Conservation (phyloP, 2,797 vertebrate species). For the Chromis chromis region DNA sequence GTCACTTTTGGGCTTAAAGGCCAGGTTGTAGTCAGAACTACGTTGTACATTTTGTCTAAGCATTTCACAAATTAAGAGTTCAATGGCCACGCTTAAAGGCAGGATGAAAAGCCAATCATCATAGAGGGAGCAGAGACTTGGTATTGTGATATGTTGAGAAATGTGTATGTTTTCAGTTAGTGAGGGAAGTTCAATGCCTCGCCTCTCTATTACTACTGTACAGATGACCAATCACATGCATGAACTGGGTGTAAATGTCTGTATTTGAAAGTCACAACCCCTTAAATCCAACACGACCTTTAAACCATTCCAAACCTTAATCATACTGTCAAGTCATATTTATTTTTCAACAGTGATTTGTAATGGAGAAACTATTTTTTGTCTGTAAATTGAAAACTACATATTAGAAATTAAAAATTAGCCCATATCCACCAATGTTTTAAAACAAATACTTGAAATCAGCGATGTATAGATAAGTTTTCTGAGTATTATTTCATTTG, state of each 20-base stretch:
- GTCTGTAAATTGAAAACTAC: neutral
- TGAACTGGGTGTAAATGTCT: neutral
- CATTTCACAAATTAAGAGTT: neutral
- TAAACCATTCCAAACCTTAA: neutral
- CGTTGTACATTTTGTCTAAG: neutral
- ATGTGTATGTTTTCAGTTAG: neutral
- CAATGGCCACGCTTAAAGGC: neutral
- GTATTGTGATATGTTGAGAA: too few relatives aligned
- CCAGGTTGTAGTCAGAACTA: neutral
- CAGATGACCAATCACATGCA: neutral
- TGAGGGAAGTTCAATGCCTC: neutral
- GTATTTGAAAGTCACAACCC: too few relatives aligned
- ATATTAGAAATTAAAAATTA: too few relatives aligned
- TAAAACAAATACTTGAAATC: neutral
- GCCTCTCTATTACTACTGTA: neutral
- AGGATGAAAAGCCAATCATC: neutral
- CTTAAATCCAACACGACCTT: neutral
- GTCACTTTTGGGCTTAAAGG: neutral
- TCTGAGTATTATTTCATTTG: neutral
- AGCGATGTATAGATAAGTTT: too few relatives aligned
- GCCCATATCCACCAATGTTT: neutral
- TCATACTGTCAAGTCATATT: neutral
- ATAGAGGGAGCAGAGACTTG: neutral
- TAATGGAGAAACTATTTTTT: neutral
- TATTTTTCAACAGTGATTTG: neutral